phyloP scores from a whole-genome alignment of 1,140 invertebrate species.

The Parapsyche elsis region DNA sequence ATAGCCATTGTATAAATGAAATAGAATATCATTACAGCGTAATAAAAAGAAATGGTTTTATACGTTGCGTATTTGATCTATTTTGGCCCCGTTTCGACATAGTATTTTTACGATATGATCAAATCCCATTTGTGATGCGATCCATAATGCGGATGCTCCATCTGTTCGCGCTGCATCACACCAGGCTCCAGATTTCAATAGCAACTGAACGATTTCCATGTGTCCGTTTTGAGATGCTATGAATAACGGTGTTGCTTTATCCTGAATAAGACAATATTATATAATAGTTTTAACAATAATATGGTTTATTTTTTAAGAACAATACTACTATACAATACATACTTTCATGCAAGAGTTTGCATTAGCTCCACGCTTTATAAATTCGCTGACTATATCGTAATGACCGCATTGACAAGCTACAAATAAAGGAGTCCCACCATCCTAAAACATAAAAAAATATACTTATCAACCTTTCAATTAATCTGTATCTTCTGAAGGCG shows the following conservation, averaged over 20 bases:
- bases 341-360: constrained; percentile 90
- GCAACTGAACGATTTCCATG: constrained; percentile 75
- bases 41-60: no score
- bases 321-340: constrained; percentile 44
- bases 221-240: constrained; percentile 93
- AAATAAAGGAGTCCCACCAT: constrained; percentile 91
- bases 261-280: constrained; percentile 70
- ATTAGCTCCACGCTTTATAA: constrained; percentile 82
- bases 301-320: not conserved
- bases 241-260: constrained; percentile 88
- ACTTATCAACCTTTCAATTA: no score
- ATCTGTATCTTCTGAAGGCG: no score
- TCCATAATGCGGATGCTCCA: constrained; percentile 91
- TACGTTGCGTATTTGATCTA: constrained; percentile 85
- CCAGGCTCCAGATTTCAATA: constrained; percentile 77
- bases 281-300: constrained; percentile 2
- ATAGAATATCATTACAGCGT: no score
- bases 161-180: constrained; percentile 80
- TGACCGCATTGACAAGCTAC: constrained; percentile 93
- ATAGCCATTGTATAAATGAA: no score
- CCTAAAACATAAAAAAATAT: constrained; percentile 68
- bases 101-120: constrained; percentile 82
- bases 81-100: constrained; percentile 79
- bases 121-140: constrained; percentile 93
- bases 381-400: constrained; percentile 84